These are phyloP conservation scores for Macroramphosus scolopax DNA, from an alignment of 2,797 vertebrate species.

Conservation along the genomic window DNA sequence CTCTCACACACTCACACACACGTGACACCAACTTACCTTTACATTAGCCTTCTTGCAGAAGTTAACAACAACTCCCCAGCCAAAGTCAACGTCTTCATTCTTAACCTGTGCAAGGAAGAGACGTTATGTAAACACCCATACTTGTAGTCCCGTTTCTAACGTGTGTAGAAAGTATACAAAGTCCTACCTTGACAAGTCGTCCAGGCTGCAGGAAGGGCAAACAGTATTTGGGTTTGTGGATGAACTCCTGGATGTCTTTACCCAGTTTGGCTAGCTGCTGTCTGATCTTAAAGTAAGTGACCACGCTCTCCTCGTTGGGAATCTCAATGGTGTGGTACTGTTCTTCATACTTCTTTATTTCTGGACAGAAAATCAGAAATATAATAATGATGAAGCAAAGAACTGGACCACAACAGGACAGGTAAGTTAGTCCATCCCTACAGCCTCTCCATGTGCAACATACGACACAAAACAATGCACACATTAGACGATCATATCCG, in stretches of 20 bases:
- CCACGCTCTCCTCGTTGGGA: slow-evolving; percentile 91
- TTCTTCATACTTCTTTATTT: slow-evolving; percentile 88
- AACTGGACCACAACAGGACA: neutral
- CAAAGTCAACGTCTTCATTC: slow-evolving; percentile 90
- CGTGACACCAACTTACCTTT: slow-evolving; percentile 79
- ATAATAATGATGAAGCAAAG: neutral
- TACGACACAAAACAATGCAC: too few relatives aligned
- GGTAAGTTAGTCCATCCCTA: too few relatives aligned
- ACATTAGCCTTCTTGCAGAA: slow-evolving; percentile 94
- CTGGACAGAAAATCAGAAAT: slow-evolving; percentile 68
- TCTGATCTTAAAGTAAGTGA: slow-evolving; percentile 95
- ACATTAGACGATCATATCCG: too few relatives aligned
- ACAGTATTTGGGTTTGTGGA: slow-evolving; percentile 96
- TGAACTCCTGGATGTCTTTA: slow-evolving; percentile 94
- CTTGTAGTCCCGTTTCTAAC: too few relatives aligned
- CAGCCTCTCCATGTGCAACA: too few relatives aligned
- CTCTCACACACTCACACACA: neutral
- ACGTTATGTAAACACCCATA: too few relatives aligned
- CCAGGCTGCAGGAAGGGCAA: slow-evolving; percentile 95
- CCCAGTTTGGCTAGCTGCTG: slow-evolving; percentile 93
- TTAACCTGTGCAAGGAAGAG: slow-evolving; percentile 84
- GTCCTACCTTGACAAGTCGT: slow-evolving; percentile 87
- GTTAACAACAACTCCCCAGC: slow-evolving; percentile 96
- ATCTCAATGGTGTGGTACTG: slow-evolving; percentile 91
- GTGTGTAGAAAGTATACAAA: neutral